These are phyloP conservation scores for Labeo catla DNA, from an alignment of 2,113 vertebrate species.

Conservation along the genomic window DNA sequence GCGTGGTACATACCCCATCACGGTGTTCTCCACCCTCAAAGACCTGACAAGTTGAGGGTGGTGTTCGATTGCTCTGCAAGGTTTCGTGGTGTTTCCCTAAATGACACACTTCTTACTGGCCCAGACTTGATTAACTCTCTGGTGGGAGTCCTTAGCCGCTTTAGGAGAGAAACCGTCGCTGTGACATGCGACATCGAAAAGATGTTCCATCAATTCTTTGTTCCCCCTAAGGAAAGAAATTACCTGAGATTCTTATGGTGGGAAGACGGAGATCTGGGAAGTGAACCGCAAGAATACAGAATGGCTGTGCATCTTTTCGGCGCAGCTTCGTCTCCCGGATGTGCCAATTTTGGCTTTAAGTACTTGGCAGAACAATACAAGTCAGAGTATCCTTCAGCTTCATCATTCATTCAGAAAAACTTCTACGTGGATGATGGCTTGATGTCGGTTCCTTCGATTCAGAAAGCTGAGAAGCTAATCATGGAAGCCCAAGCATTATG, in stretches of 20 bases:
- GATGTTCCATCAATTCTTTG: too few relatives aligned
- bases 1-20: too few relatives aligned
- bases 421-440: conserved; percentile 53
- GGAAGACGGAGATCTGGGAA: conserved; percentile 27
- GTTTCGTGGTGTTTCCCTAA: too few relatives aligned
- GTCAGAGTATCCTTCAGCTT: conserved; percentile 8
- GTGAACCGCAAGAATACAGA: conserved; percentile 27
- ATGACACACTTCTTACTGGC: too few relatives aligned
- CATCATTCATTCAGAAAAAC: conserved; percentile 35
- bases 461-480: conserved; percentile 29
- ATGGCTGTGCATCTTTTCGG: conserved; percentile 36
- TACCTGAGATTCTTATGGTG: conserved; percentile 49
- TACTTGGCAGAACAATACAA: conserved; percentile 42
- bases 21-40: too few relatives aligned
- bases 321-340: conserved; percentile 18
- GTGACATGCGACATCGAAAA: too few relatives aligned
- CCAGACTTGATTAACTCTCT: too few relatives aligned
- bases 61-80: too few relatives aligned
- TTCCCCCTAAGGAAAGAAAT: too few relatives aligned
- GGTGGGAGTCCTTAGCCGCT: too few relatives aligned
- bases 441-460: neutral
- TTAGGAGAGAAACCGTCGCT: too few relatives aligned
- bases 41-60: too few relatives aligned
- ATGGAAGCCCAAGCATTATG: neutral
- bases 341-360: conserved; percentile 50